These are phyloP conservation scores for Syncerus caffer DNA, from an alignment of 2,797 vertebrate genomes.

Conservation along the genomic window DNA sequence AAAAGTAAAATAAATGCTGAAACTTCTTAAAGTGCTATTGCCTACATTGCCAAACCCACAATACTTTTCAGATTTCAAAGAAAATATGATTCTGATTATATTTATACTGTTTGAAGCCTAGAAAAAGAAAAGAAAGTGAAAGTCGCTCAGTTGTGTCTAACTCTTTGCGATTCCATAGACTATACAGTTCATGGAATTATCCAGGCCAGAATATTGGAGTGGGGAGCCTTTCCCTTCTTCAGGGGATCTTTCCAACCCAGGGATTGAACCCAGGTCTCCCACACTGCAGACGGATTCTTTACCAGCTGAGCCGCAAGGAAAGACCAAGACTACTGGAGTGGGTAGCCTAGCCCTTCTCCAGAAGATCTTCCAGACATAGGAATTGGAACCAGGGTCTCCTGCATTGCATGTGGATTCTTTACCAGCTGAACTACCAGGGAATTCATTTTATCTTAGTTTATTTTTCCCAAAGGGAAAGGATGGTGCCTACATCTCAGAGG, in stretches of 20 bases:
- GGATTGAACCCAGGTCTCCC: background rate
- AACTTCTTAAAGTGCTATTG: background rate
- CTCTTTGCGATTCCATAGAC: background rate
- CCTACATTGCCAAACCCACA: background rate
- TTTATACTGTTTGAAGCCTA: background rate
- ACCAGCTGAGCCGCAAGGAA: background rate
- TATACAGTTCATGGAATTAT: background rate
- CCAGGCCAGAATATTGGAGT: background rate
- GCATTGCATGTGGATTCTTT: background rate
- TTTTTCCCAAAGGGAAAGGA: background rate
- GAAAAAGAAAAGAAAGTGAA: background rate
- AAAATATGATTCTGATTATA: background rate
- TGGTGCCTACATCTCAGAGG: background rate
- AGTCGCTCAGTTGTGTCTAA: accelerated
- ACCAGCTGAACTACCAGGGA: background rate
- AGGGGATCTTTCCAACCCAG: background rate
- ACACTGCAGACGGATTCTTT: background rate
- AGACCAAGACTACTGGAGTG: background rate
- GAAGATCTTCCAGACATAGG: background rate
- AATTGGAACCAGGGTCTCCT: background rate
- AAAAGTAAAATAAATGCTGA: background rate
- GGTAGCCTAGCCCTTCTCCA: background rate
- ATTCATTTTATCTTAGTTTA: background rate
- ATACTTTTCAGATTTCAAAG: background rate
- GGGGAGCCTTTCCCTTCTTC: background rate